Percentiles rank a stretch among this genome's conserved stretches.
These are phyloP conservation scores for Eurypyga helias DNA, from an alignment of 2,113 vertebrate species.

Conservation along the genomic window DNA sequence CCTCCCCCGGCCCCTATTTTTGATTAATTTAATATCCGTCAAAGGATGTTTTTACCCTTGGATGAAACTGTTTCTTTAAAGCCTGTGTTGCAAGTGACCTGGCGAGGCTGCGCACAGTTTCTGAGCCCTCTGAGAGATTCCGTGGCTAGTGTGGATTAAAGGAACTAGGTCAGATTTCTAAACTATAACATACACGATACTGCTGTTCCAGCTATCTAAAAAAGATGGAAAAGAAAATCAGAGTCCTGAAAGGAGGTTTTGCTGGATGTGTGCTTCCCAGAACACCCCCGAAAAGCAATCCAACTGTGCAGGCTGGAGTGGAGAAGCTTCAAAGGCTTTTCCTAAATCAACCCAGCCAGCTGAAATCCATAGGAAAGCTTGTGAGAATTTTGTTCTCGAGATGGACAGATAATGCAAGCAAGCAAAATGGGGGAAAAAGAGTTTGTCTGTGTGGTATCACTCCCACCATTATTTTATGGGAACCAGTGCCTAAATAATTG, in stretches of 20 bases:
- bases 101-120: slow-evolving; percentile 1
- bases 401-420: neutral
- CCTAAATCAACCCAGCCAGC: slow-evolving; percentile 12
- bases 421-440: neutral
- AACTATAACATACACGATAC: slow-evolving; percentile 3
- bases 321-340: slow-evolving; percentile 58
- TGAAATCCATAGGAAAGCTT: slow-evolving; percentile 14
- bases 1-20: neutral
- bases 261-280: slow-evolving; percentile 55
- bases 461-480: neutral
- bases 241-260: slow-evolving; percentile 54
- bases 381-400: slow-evolving; percentile 20
- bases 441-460: neutral
- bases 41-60: slow-evolving; percentile 33
- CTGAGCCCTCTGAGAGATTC: slow-evolving; percentile 50
- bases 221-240: slow-evolving; percentile 60
- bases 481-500: neutral
- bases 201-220: slow-evolving; percentile 63
- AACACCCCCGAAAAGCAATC: slow-evolving; percentile 44
- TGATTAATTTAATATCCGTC: slow-evolving; percentile 9
- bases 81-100: slow-evolving; percentile 19
- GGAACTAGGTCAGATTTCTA: slow-evolving; percentile 61
- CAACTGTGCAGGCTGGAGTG: slow-evolving; percentile 44
- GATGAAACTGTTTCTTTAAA: slow-evolving; percentile 39
- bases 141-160: neutral